phyloP scores from a whole-genome alignment of 2,888 invertebrate genomes.

The Cataglyphis rosenhaueri region DNA sequence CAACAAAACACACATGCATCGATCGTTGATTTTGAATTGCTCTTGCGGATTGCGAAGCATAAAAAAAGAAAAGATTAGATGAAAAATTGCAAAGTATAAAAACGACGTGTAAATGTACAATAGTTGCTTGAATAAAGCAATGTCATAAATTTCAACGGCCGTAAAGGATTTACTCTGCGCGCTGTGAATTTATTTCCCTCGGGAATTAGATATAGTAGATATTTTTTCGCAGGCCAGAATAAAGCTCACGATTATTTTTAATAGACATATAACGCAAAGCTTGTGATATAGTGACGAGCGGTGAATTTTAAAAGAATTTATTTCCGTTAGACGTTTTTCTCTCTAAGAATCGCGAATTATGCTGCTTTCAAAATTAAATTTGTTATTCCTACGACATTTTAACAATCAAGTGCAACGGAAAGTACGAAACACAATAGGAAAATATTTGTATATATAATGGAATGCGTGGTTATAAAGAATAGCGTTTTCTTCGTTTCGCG shows the following conservation, averaged over 20 bases:
- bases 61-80: conserved; percentile 5
- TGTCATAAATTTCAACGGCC: conserved; percentile 42
- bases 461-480: not conserved
- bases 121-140: conserved; percentile 25
- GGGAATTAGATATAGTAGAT: conserved; percentile 9
- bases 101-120: conserved; percentile 39
- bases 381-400: not conserved
- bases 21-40: not conserved
- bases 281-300: not conserved
- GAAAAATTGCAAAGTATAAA: conserved; percentile 38
- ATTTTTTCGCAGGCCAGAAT: conserved; percentile 23
- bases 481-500: not conserved
- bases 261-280: not conserved
- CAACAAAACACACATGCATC: not conserved
- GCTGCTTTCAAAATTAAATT: not conserved
- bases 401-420: not conserved
- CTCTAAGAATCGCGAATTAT: not conserved
- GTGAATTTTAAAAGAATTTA: not conserved
- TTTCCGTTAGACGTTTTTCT: not conserved
- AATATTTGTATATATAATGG: not conserved
- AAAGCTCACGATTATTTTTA: conserved; percentile 14
- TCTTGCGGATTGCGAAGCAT: not conserved
- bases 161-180: conserved; percentile 35
- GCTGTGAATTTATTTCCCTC: conserved; percentile 42
- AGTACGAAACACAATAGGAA: not conserved